Evolutionary conservation across 1,140 invertebrate species (phyloP).

Genomic region (Aethina tumida): DNA sequence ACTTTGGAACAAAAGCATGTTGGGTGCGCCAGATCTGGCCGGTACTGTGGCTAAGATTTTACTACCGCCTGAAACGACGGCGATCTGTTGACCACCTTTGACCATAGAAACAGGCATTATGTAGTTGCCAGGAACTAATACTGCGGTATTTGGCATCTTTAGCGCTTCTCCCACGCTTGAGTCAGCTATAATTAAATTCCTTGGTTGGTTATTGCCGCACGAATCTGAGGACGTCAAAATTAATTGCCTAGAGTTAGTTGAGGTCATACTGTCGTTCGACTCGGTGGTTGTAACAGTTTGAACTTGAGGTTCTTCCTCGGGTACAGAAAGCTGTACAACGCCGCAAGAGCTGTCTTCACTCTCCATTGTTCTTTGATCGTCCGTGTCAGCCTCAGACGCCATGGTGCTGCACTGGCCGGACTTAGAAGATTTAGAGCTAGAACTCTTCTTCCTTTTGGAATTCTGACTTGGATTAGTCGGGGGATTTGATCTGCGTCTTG

Average conservation of each 20-base stretch:
- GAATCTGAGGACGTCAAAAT: constrained; percentile 27
- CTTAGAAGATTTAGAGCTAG: constrained; percentile 40
- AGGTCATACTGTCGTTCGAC: constrained; percentile 24
- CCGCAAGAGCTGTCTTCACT: constrained; percentile 62
- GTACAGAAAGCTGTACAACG: constrained; percentile 43
- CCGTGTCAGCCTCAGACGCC: constrained; percentile 38
- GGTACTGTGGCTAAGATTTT: constrained; percentile 54
- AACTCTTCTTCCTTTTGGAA: constrained; percentile 64
- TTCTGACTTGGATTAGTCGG: constrained; percentile 56
- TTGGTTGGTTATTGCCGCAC: constrained; percentile 27
- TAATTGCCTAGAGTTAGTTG: constrained; percentile 24
- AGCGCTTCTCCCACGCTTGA: constrained; percentile 42
- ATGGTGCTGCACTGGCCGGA: constrained; percentile 4
- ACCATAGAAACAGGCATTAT: constrained; percentile 58
- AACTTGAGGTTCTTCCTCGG: constrained; percentile 33
- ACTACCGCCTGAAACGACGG: constrained; percentile 56
- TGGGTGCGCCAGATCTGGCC: constrained; percentile 41
- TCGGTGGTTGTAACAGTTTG: constrained; percentile 27
- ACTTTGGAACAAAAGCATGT: constrained; percentile 44
- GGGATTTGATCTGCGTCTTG: constrained; percentile 60
- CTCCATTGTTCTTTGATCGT: constrained; percentile 56
- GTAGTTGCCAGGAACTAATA: constrained; percentile 57
- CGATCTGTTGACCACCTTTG: constrained; percentile 58
- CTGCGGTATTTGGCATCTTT: constrained; percentile 46
- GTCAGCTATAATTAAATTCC: constrained; percentile 48